Evolutionary conservation across 2,888 invertebrate genomes (phyloP).

Genomic region (Lithophane socia): DNA sequence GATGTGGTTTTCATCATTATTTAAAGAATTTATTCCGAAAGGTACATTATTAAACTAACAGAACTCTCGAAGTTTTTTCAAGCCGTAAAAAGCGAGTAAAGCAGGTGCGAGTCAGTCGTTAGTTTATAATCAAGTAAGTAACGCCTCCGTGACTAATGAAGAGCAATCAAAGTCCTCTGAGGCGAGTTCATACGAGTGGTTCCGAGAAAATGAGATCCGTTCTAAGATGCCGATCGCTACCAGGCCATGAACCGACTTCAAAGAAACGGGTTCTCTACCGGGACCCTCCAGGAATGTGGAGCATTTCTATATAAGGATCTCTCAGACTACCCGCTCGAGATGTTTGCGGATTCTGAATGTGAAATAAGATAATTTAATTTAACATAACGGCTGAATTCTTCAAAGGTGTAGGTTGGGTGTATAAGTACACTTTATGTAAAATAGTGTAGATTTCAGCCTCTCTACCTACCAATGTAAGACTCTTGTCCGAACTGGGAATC

Average conservation of each 20-base stretch:
- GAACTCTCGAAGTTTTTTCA: neutral
- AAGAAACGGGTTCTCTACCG: conserved; percentile 15
- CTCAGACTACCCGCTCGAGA: neutral
- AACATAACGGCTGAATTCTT: neutral
- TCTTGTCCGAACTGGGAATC: too few species aligned
- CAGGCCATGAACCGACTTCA: conserved; percentile 26
- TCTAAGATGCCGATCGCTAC: conserved; percentile 12
- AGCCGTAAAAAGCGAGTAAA: neutral
- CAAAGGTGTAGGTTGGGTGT: neutral
- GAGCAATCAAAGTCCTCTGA: conserved; percentile 17
- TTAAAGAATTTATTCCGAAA: neutral
- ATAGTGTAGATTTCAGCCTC: neutral
- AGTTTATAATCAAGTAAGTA: conserved; percentile 7
- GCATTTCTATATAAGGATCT: conserved; percentile 15
- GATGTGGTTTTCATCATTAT: neutral
- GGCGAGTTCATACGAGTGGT: conserved; percentile 17
- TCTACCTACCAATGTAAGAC: too few species aligned
- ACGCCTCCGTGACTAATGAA: conserved; percentile 22
- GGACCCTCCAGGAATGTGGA: conserved; percentile 11
- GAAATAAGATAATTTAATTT: conserved; percentile 9
- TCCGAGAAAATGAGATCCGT: neutral
- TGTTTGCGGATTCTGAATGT: neutral
- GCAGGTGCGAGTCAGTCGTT: neutral
- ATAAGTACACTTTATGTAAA: neutral
- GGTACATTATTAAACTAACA: neutral